Conservation (phyloP, 2,888 invertebrate genomes). For the Cecidostiba fungosa region DNA sequence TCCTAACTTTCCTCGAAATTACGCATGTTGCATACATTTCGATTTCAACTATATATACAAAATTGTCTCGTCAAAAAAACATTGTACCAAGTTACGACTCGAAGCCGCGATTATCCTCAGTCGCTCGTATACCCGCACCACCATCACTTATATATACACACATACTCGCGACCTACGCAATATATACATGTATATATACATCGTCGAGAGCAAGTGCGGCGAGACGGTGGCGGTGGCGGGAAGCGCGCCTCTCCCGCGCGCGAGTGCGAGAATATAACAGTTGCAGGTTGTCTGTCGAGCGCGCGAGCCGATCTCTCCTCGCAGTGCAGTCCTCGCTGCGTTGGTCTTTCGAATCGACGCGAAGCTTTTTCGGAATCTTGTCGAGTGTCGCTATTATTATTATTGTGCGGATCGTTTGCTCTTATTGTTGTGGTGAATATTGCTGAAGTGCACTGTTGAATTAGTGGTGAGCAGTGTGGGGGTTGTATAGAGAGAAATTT, state of each 20-base stretch:
- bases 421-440: not conserved
- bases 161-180: not conserved
- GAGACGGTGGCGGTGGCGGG: not conserved
- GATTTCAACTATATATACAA: not conserved
- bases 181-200: not conserved
- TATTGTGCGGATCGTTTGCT: no score
- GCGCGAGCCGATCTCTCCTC: conserved; percentile 32
- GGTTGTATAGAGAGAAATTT: not conserved
- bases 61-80: not conserved
- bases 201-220: conserved; percentile 12
- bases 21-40: not conserved
- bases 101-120: no score
- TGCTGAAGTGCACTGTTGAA: no score
- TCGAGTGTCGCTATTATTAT: not conserved
- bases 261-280: conserved; percentile 35
- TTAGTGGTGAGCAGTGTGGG: no score
- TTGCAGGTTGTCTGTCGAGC: conserved; percentile 60
- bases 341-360: conserved; percentile 21
- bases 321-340: conserved; percentile 37
- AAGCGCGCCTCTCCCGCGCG: conserved; percentile 7
- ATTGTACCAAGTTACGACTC: not conserved
- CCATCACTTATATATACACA: not conserved
- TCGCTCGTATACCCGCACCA: not conserved
- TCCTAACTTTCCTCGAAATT: not conserved
- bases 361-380: not conserved